phyloP scores from a whole-genome alignment of 2,888 invertebrate species.

The Nemoura dubitans region DNA sequence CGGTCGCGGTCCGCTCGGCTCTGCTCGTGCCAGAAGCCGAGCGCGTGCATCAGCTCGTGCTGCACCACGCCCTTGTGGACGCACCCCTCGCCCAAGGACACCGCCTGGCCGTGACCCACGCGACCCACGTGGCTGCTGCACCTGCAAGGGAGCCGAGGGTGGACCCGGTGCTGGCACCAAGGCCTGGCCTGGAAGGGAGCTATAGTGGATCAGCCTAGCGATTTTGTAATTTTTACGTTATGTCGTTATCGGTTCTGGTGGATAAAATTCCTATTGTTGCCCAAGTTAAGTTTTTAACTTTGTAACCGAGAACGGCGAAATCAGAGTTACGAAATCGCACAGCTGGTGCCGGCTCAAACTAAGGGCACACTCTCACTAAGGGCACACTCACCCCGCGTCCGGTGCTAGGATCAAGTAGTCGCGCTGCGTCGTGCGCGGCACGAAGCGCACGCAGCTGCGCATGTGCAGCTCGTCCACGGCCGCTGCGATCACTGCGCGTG shows the following conservation, averaged over 20 bases:
- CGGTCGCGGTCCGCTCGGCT: constrained; percentile 61
- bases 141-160: constrained; percentile 45
- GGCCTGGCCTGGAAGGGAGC: neutral
- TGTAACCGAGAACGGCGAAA: too few species aligned
- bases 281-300: too few species aligned
- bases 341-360: too few species aligned
- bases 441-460: constrained; percentile 56
- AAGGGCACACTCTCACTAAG: too few species aligned
- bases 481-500: constrained; percentile 59
- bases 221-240: too few species aligned
- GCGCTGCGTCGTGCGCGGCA: constrained; percentile 54
- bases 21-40: constrained; percentile 64
- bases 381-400: constrained; percentile 55
- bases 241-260: too few species aligned
- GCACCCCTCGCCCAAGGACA: constrained; percentile 61
- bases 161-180: too few species aligned
- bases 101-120: constrained; percentile 63
- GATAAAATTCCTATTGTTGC: too few species aligned
- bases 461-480: constrained; percentile 61
- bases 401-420: constrained; percentile 56
- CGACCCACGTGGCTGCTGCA: constrained; percentile 65
- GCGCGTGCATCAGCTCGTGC: constrained; percentile 63
- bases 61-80: constrained; percentile 59
- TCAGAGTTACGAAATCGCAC: too few species aligned
- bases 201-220: neutral